Evolutionary conservation across 2,797 vertebrate species (phyloP), one percentile per base, ranked within the genome.

Genomic region (Syngnathus rostellatus): DNA sequence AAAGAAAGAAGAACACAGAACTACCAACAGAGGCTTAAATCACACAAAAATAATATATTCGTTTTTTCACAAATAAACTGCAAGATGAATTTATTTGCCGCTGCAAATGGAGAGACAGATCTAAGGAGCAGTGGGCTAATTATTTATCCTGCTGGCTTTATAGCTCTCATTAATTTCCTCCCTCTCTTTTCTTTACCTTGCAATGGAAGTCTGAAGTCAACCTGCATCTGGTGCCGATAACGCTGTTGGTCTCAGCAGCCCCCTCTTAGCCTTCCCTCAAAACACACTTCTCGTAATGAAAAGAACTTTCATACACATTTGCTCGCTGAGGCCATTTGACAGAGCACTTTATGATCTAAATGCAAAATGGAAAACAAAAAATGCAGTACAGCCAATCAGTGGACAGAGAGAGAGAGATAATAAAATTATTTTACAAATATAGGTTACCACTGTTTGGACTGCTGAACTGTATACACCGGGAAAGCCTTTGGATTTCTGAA

Each of bases 171-270:
- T 91, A 90, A 90, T 90, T 90, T 86, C 84, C 84, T 83, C 76
- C 80, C 79, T 68, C 80, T 84, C 83, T 87, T 31, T 86, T 88
- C 85, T 90, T 86, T 90, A 88, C 81, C 85, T 87, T 88, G 85
- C 79, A 87, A 87, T 89, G 77, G 90, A 90, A 89, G 82, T 88
- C 80, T 88, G 81, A 81, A 90, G 87, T 88, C 87, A 89, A 88
- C 86, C 85, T 88, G 87, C 88, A 91, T 91, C 86, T 90, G 88
- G 84, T 83, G 85, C 88, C 86, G 89, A 92, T 92, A 90, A 91
- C 85, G 81, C 65, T 2, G 60, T 71, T 31, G 86, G 83, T 85
- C 83, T 84, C 72, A 72, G 77, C 86, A 77, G 85, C 79, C 83
- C 80, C 65, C 41, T 57, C 25, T 37, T 81, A 84, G 79, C 74